A percentile compares a stretch with the other conserved stretches of the same genome.
Evolutionary conservation across 1,140 invertebrate species (phyloP).

Genomic region (Lethocerus indicus): DNA sequence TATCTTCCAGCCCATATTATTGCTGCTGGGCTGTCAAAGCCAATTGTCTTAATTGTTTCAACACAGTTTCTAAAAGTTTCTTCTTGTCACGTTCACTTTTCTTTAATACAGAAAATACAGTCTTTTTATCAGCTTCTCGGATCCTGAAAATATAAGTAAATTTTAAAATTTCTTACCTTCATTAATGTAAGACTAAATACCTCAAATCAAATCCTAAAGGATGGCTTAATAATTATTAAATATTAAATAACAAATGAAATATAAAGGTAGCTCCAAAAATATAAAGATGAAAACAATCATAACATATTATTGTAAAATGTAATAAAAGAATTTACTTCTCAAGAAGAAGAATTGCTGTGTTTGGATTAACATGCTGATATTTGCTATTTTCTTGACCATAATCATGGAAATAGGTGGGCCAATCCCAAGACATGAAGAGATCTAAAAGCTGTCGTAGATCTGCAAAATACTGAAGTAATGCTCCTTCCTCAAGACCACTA

Average conservation of each 20-base stretch:
- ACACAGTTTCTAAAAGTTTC: slow-evolving; percentile 85
- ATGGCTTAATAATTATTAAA: background rate
- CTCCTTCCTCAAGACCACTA: slow-evolving; percentile 64
- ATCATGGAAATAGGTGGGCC: slow-evolving; percentile 95
- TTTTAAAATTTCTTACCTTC: background rate
- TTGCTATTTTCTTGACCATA: slow-evolving; percentile 84
- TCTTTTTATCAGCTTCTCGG: slow-evolving; percentile 87
- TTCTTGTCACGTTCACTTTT: slow-evolving; percentile 92
- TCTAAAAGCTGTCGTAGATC: slow-evolving; percentile 85
- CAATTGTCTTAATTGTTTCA: slow-evolving; percentile 81
- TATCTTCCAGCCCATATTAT: too few species aligned
- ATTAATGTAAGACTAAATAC: background rate
- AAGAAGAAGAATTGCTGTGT: slow-evolving; percentile 75
- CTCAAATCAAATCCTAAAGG: background rate
- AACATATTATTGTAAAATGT: background rate
- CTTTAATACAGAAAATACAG: slow-evolving; percentile 84
- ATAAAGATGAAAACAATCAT: too few species aligned
- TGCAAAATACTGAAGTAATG: slow-evolving; percentile 74
- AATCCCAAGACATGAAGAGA: slow-evolving; percentile 89
- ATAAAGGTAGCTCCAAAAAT: too few species aligned
- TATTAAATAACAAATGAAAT: background rate
- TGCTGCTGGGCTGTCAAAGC: slow-evolving; percentile 25
- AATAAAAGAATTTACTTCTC: slow-evolving; percentile 59
- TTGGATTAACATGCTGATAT: slow-evolving; percentile 81
- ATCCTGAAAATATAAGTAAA: slow-evolving; percentile 38